These are phyloP conservation scores for Coecobrya sp. DNA, from an alignment of 2,888 invertebrate genomes.

Conservation along the genomic window DNA sequence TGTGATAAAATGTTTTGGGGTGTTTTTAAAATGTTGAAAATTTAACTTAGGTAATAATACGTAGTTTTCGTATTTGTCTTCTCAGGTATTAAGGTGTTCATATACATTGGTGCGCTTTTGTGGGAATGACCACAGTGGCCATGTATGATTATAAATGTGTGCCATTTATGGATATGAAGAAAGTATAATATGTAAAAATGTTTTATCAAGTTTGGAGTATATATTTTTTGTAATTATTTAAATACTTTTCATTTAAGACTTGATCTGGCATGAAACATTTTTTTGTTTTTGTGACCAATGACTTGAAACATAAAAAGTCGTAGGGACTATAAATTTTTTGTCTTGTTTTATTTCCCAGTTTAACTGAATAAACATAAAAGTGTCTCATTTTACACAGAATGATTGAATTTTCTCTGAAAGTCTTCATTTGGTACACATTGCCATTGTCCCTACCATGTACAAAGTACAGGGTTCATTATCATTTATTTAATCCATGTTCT, in stretches of 20 bases:
- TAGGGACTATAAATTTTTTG: no score
- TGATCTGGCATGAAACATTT: no score
- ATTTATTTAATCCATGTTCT: constrained; percentile 66
- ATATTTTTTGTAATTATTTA: no score
- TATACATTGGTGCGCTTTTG: constrained; percentile 30
- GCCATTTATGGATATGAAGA: no score
- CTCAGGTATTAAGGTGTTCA: constrained; percentile 80
- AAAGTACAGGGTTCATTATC: no score
- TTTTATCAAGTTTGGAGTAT: no score
- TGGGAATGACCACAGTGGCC: background rate
- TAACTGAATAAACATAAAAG: no score
- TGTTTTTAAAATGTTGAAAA: constrained; percentile 53
- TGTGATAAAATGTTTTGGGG: background rate
- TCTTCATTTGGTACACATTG: constrained; percentile 41
- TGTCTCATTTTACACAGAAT: background rate
- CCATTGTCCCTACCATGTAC: constrained; percentile 11
- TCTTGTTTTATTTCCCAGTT: no score
- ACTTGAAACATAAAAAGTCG: no score
- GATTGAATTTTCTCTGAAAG: constrained; percentile 29
- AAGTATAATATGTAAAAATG: no score
- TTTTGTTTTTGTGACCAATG: no score
- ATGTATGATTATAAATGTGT: background rate
- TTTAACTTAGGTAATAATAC: background rate
- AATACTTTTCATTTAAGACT: no score
- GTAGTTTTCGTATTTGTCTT: constrained; percentile 80